Evolutionary conservation across 2,888 invertebrate species (phyloP).

Genomic region (Agelastica alni): DNA sequence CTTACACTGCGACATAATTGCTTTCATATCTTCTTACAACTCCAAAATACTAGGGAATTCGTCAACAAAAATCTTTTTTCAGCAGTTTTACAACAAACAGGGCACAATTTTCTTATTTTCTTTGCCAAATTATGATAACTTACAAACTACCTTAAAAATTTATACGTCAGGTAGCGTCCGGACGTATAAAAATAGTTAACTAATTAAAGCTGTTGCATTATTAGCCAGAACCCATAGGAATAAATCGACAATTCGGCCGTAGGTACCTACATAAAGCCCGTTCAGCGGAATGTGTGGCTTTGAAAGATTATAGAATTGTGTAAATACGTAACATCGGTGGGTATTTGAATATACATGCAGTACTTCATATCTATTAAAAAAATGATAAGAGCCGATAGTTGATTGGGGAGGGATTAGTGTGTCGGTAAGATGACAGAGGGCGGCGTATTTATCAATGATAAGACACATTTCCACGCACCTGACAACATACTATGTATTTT

Average conservation of each 20-base stretch:
- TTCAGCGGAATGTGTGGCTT: not conserved
- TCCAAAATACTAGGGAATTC: no score
- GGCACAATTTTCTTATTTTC: no score
- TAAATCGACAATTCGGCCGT: slow-evolving; percentile 3
- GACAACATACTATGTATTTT: slow-evolving; percentile 52
- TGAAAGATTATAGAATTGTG: slow-evolving; percentile 16
- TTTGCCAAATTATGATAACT: no score
- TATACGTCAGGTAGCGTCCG: no score
- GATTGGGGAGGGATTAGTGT: slow-evolving; percentile 51
- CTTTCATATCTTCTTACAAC: no score
- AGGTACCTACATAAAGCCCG: not conserved
- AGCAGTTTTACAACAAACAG: no score
- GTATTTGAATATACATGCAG: slow-evolving; percentile 23
- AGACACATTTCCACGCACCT: slow-evolving; percentile 49
- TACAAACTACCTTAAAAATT: no score
- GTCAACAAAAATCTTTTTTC: no score
- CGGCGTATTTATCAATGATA: slow-evolving; percentile 53
- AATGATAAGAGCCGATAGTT: slow-evolving; percentile 43
- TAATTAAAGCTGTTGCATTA: no score
- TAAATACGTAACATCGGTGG: slow-evolving; percentile 26
- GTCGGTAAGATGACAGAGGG: slow-evolving; percentile 52
- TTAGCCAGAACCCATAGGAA: no score
- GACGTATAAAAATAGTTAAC: no score
- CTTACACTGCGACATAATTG: no score
- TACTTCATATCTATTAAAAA: slow-evolving; percentile 25